A percentile compares a stretch with the other conserved stretches of the same genome.
These are phyloP conservation scores for Epizoanthus stellaris DNA, from an alignment of 92 coral and sea anemone species.

Conservation along the genomic window DNA sequence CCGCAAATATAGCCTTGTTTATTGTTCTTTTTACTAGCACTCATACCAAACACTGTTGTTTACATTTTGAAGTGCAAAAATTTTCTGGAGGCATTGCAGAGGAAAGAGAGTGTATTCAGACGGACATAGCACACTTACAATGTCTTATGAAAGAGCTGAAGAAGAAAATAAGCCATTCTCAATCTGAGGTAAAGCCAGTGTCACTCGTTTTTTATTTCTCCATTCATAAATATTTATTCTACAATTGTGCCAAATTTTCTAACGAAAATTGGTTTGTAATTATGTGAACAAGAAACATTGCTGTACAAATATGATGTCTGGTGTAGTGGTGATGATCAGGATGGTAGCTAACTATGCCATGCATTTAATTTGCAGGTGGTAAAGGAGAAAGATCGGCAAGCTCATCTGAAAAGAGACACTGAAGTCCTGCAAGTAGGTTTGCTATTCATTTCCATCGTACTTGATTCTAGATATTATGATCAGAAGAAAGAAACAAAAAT, in stretches of 20 bases:
- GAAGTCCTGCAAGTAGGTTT: slow-evolving; percentile 81
- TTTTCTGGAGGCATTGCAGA: slow-evolving; percentile 28
- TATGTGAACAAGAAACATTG: no score
- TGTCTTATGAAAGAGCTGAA: slow-evolving; percentile 8
- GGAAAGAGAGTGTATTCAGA: slow-evolving; percentile 17
- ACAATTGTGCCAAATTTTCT: no score
- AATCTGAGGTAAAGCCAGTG: slow-evolving; percentile 5
- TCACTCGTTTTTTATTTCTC: not conserved
- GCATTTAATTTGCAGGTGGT: slow-evolving; percentile 32
- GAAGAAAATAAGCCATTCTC: slow-evolving; percentile 5
- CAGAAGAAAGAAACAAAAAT: not conserved
- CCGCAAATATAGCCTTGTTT: no score
- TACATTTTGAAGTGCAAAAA: not conserved
- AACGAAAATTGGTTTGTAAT: no score
- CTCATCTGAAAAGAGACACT: slow-evolving; percentile 80
- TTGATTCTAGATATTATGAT: not conserved
- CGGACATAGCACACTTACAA: not conserved
- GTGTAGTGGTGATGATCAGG: no score
- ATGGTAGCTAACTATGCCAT: no score
- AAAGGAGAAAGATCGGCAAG: slow-evolving; percentile 74
- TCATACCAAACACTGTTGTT: no score
- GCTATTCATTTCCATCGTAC: not conserved
- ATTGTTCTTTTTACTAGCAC: no score
- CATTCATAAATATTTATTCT: not conserved
- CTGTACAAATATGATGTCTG: no score